Percentiles rank a stretch among this genome's conserved stretches.
Conservation (phyloP, 2,113 vertebrate genomes). For the Ptychochromis oligacanthus region DNA sequence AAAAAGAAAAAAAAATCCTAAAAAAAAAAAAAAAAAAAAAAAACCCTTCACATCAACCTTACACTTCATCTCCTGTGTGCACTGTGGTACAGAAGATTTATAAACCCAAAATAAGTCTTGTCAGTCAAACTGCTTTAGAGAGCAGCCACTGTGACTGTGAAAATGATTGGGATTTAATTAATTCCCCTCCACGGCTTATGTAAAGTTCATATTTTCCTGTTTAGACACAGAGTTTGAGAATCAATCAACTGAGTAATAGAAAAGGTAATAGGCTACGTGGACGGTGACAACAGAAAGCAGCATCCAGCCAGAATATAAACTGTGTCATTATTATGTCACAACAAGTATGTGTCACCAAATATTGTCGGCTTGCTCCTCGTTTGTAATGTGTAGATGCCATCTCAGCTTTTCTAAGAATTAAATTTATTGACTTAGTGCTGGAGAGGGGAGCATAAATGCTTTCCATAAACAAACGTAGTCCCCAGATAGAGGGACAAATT, state of each 20-base stretch:
- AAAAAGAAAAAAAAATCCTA: neutral
- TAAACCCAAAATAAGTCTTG: conserved; percentile 40
- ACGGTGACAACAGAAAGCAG: conserved; percentile 57
- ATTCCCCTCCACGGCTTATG: conserved; percentile 72
- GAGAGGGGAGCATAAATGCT: neutral
- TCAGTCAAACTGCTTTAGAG: conserved; percentile 69
- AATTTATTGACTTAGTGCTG: neutral
- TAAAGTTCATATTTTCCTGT: conserved; percentile 75
- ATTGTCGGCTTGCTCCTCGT: conserved; percentile 7
- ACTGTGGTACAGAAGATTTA: conserved; percentile 39
- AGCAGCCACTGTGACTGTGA: conserved; percentile 71
- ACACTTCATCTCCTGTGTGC: conserved; percentile 23
- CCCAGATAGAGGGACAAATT: neutral
- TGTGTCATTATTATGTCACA: conserved; percentile 55
- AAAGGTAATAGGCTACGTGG: conserved; percentile 70
- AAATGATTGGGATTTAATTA: conserved; percentile 78
- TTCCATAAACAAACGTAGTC: neutral
- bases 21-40: neutral
- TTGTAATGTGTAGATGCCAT: conserved; percentile 34
- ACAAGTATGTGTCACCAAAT: conserved; percentile 43
- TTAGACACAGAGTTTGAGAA: conserved; percentile 74
- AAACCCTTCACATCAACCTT: neutral
- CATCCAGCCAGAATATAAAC: conserved; percentile 66
- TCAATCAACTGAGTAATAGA: conserved; percentile 79
- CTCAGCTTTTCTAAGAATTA: neutral